Conservation (phyloP, 2,888 invertebrate genomes). For the Cancer borealis region DNA sequence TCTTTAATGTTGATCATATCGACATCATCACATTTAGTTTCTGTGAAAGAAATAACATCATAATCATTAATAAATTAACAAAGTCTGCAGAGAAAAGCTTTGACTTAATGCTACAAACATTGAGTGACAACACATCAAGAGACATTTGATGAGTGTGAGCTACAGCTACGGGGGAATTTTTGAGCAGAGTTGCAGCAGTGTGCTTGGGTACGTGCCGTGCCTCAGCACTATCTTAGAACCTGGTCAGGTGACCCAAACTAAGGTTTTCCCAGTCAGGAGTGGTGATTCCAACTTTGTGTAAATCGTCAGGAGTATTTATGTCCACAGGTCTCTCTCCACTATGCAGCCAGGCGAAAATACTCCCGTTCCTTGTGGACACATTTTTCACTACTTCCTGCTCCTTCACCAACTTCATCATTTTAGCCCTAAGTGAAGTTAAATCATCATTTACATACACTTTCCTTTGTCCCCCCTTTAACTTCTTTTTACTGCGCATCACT, state of each 20-base stretch:
- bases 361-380: not conserved
- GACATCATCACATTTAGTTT: slow-evolving; percentile 41
- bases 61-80: not conserved
- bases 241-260: not conserved
- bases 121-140: not conserved
- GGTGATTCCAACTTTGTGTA: no score
- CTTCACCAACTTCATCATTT: not conserved
- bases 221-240: not conserved
- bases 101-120: no score
- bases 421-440: not conserved
- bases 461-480: no score
- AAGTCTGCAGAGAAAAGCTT: no score
- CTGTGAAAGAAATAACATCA: not conserved
- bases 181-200: not conserved
- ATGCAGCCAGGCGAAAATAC: no score
- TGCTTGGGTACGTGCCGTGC: not conserved
- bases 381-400: slow-evolving; percentile 29
- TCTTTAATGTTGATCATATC: slow-evolving; percentile 32
- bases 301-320: no score
- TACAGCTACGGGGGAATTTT: no score
- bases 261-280: not conserved
- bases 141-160: not conserved
- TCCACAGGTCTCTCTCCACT: no score
- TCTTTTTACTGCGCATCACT: no score
- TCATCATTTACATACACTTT: not conserved